Evolutionary conservation across 2,888 invertebrate species (phyloP), one percentile per base, ranked within the genome.

Genomic region (Zaprionus bogoriensis): DNA sequence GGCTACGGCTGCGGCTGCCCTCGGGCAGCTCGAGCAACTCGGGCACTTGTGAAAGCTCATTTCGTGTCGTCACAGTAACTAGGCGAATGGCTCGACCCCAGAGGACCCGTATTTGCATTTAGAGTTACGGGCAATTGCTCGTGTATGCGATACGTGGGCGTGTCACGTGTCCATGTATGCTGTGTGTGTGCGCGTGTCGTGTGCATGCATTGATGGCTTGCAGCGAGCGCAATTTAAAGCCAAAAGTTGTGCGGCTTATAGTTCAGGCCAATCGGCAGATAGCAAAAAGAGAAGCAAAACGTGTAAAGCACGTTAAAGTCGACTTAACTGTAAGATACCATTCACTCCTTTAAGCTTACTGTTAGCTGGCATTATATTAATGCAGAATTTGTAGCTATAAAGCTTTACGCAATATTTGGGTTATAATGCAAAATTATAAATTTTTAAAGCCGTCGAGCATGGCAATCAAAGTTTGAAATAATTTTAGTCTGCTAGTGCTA

Each of bases 31-130:
- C 6, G 2, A 14, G n/a, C n/a, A n/a, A n/a, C n/a, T n/a, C n/a
- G 38, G 30, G 50, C 61, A 54, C 50, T 74, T 61, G 66, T 48
- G 52, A 75, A 75, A 67, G 59, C 66, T 63, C 66, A 78, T 52
- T 71, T 79, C 48, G 58, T 71, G 72, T 78, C 76, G 77, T 62
- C 71, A 77, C 64, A 77, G 50, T 55, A 75, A 78, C 63, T 58
- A 67, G 52, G 36, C 61, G 57, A 75, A 57, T 60, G 80, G 50
- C 45, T 32, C 32, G 54, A 60, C 44, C 68, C 48, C 60, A 30
- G 27, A 55, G 64, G 65, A 51, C 57, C n/a, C 62, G 65, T 63
- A 86, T 86, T 79, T 68, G 85, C 66, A 72, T 68, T 79, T 72
- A 46, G 58, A 51, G 54, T 74, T 65, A 74, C 57, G 77, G 61